Evolutionary conservation across 2,113 vertebrate species (phyloP).

Genomic region (Raphicerus campestris): DNA sequence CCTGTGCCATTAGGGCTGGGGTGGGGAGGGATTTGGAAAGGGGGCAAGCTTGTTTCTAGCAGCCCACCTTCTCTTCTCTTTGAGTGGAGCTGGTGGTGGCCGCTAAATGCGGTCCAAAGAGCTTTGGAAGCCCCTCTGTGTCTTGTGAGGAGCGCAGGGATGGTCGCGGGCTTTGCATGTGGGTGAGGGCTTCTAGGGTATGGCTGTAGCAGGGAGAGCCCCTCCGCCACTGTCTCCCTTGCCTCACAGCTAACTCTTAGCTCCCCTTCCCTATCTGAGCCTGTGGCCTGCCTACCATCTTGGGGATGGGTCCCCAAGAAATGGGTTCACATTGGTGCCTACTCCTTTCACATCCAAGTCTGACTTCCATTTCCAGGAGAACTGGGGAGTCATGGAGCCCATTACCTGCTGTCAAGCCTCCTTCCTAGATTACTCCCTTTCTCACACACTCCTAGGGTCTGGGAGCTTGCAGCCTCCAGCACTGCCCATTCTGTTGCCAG

Average conservation of each 20-base stretch:
- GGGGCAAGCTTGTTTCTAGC: not conserved
- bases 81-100: not conserved
- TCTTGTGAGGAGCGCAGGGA: not conserved
- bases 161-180: not conserved
- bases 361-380: not conserved
- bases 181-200: not conserved
- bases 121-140: not conserved
- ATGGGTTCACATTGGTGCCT: not conserved
- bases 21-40: not conserved
- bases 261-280: not conserved
- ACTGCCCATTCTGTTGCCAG: not conserved
- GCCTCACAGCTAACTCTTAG: not conserved
- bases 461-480: not conserved
- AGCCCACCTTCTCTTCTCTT: not conserved
- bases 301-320: not conserved
- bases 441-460: not conserved
- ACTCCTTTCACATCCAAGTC: not conserved
- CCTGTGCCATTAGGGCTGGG: not conserved
- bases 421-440: not conserved
- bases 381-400: not conserved
- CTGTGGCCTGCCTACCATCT: not conserved
- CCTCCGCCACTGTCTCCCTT: not conserved
- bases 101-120: not conserved
- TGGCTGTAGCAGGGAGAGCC: not conserved
- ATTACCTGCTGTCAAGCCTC: not conserved